These are phyloP conservation scores for Parnassius mnemosyne DNA, from an alignment of 2,888 invertebrate species.

Conservation along the genomic window DNA sequence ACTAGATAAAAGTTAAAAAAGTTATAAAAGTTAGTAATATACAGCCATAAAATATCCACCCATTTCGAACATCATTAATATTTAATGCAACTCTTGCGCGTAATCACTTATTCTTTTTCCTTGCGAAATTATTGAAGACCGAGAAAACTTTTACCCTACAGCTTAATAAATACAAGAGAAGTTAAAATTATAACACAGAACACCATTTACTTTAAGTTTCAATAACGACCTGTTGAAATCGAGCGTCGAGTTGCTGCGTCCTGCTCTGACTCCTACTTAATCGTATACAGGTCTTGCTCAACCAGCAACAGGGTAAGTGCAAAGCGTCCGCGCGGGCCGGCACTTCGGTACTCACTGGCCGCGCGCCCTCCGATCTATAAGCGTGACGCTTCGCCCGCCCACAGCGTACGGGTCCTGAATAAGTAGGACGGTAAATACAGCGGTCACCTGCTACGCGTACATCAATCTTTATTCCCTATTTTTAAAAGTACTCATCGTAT, in stretches of 20 bases:
- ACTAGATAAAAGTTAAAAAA: too few species aligned
- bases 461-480: neutral
- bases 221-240: slow-evolving; percentile 79
- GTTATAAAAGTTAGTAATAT: too few species aligned
- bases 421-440: slow-evolving; percentile 72
- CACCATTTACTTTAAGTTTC: slow-evolving; percentile 72
- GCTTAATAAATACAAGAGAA: slow-evolving; percentile 42
- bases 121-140: neutral
- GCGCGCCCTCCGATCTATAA: slow-evolving; percentile 69
- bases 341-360: slow-evolving; percentile 68
- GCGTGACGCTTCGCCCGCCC: slow-evolving; percentile 57
- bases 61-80: too few species aligned
- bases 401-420: slow-evolving; percentile 54
- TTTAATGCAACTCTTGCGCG: too few species aligned
- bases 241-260: slow-evolving; percentile 50
- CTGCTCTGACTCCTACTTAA: slow-evolving; percentile 49
- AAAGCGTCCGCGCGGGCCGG: slow-evolving; percentile 67
- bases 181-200: slow-evolving; percentile 67
- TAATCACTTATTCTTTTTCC: too few species aligned
- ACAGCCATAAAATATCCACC: too few species aligned
- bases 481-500: neutral
- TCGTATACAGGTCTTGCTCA: slow-evolving; percentile 58
- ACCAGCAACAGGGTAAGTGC: slow-evolving; percentile 39
- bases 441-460: slow-evolving; percentile 57
- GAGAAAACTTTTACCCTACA: slow-evolving; percentile 10